Base-by-base conservation (phyloP, 2,888 invertebrate species). In the Oligia fasciuncula region DNA sequence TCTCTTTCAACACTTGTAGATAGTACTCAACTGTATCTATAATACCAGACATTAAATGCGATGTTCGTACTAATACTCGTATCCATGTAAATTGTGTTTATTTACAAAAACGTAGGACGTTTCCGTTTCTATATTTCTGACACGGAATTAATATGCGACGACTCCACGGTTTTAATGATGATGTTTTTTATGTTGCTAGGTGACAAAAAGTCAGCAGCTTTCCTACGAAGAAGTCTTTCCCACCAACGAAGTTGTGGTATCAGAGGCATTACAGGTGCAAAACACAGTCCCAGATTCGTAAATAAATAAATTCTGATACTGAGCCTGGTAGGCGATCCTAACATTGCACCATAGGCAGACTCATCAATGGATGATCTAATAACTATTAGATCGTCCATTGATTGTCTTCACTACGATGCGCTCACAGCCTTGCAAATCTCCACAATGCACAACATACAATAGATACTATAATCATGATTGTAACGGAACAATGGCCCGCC, bases 391-490 rank as follows among this genome's bases (percentile, higher is more conserved):
- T 29, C 29, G 29, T 29, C 29, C 29, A 29, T 29, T 29, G 29
- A 29, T 29, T 29, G n/a, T 40, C 6, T 14, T 23, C 43, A 29
- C 43, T 46, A 83, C 73, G 79, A 73, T 73, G 65, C 57, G 43
- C 69, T 46, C 54, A 51, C 14, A 19, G 60, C 9, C 2, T 29
- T 62, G 79, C 51, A 43, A 72, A 40, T n/a, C 35, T 54, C 9
- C 29, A 79, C 80, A 79, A 57, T 66, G 51, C 19, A 54, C 19
- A 49, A 14, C 40, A 17, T 17, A 71, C 77, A 68, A 60, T 77
- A 69, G 51, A 46, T 23, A 77, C 70, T 60, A 49, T 83, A 43
- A 69, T 78, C 35, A 23, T 51, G 79, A 72, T 78, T 69, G 78
- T 68, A 68, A 49, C 40, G 49, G 19, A 19, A 68, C n/a, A 23